phyloP scores from a whole-genome alignment of 2,797 vertebrate genomes.

The Euphonia xanthogaster region DNA sequence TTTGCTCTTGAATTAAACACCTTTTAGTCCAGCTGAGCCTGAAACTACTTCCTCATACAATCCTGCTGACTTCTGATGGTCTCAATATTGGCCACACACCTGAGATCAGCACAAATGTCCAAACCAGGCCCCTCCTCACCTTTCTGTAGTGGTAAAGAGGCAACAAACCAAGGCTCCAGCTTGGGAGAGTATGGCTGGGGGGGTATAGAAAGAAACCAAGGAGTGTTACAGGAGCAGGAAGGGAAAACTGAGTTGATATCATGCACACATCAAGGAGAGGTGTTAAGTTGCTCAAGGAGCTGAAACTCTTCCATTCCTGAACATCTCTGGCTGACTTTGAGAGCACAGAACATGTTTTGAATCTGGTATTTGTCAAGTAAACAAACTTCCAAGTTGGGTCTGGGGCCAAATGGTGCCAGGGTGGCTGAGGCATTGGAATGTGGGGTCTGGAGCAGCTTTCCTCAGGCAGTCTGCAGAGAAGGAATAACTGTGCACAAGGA shows the following conservation, averaged over 20 bases:
- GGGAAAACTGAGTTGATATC: fast-evolving
- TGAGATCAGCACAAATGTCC: not conserved
- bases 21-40: not conserved
- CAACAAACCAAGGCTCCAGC: not conserved
- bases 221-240: not conserved
- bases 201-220: not conserved
- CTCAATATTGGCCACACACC: not conserved
- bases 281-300: not conserved
- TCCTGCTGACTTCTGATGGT: not conserved
- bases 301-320: not conserved
- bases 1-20: not conserved
- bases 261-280: fast-evolving
- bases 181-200: fast-evolving
- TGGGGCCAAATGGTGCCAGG: too few species aligned
- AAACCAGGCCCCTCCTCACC: not conserved
- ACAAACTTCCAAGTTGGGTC: not conserved
- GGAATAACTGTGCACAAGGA: not conserved
- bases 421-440: fast-evolving
- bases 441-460: not conserved
- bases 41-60: not conserved
- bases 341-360: fast-evolving
- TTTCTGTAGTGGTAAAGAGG: not conserved
- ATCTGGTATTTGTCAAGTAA: not conserved
- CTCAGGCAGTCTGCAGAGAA: not conserved
- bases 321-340: not conserved